Conservation (phyloP, 2,113 vertebrate genomes). For the Sarotherodon lohbergeri region DNA sequence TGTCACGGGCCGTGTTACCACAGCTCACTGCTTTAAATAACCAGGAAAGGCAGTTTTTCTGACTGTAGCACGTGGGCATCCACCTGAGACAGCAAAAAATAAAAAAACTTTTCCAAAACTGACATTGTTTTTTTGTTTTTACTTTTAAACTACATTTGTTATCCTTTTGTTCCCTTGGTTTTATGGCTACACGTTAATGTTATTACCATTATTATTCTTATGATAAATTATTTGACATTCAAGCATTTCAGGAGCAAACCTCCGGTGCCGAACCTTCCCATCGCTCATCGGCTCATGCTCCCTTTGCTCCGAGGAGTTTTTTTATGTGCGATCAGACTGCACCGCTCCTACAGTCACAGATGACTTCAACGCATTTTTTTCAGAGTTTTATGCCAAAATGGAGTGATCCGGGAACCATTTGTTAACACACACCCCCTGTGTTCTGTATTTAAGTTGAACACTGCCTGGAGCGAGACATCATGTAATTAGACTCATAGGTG, state of each 20-base stretch:
- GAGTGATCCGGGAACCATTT: not conserved
- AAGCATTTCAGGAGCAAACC: not conserved
- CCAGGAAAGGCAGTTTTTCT: not conserved
- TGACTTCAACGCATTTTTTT: not conserved
- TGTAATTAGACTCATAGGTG: constrained; percentile 27
- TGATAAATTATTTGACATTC: not conserved
- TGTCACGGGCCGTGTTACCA: not conserved
- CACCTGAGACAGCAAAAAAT: accelerated
- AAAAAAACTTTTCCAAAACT: not conserved
- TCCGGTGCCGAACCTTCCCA: not conserved
- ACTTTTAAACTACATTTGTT: not conserved
- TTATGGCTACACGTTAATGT: not conserved
- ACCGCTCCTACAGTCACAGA: not conserved
- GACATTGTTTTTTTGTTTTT: not conserved
- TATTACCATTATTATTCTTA: not conserved
- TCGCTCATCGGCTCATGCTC: not conserved
- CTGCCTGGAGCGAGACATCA: constrained; percentile 7
- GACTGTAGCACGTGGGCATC: not conserved
- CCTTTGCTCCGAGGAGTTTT: not conserved
- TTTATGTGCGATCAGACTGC: not conserved
- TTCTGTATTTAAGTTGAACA: constrained; percentile 21
- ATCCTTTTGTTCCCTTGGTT: not conserved
- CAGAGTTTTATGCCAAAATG: not conserved
- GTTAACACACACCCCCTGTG: not conserved
- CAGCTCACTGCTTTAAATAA: not conserved